These are phyloP conservation scores for Caretta caretta DNA, from an alignment of 2,113 vertebrate genomes.

Conservation along the genomic window DNA sequence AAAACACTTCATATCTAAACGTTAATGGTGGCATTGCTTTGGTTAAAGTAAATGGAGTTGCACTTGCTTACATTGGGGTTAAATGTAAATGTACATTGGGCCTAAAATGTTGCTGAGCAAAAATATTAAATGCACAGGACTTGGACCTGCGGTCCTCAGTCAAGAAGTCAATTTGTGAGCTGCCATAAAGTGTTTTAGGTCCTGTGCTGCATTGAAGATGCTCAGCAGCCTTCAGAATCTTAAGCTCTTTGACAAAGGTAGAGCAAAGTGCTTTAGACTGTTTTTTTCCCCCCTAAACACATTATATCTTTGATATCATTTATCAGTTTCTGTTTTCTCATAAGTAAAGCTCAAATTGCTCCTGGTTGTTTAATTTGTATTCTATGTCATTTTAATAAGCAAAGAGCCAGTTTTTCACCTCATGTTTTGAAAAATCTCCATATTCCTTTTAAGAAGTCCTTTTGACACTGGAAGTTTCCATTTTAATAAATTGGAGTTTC, in stretches of 20 bases:
- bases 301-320: not conserved
- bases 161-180: not conserved
- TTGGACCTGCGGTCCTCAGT: not conserved
- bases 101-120: not conserved
- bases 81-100: not conserved
- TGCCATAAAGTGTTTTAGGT: not conserved
- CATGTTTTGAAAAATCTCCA: not conserved
- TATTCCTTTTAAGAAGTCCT: slow-evolving; percentile 5
- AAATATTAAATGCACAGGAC: not conserved
- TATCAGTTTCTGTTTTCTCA: not conserved
- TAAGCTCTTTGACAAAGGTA: not conserved
- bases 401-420: not conserved
- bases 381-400: not conserved
- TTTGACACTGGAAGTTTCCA: not conserved
- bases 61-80: not conserved
- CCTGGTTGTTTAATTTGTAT: not conserved
- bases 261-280: not conserved
- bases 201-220: not conserved
- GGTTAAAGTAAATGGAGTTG: not conserved
- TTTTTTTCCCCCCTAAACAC: not conserved
- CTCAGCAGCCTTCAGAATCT: not conserved
- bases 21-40: not conserved
- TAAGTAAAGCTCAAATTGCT: not conserved
- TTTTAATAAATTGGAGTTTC: not conserved
- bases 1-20: not conserved